phyloP scores from a whole-genome alignment of 2,113 vertebrate genomes.

The Zosterops borbonicus region DNA sequence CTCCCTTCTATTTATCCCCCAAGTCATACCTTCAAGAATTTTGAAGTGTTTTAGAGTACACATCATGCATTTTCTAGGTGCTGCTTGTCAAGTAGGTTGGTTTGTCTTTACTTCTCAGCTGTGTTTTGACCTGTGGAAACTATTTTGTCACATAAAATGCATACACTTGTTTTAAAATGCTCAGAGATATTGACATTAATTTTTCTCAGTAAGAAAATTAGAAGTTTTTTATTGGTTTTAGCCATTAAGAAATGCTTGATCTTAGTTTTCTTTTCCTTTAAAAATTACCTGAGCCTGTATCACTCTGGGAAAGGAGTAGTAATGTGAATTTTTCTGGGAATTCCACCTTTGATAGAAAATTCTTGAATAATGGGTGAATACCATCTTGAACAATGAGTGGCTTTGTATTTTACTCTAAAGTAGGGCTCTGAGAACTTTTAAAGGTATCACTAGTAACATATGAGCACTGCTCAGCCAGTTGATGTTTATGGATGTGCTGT shows the following conservation, averaged over 20 bases:
- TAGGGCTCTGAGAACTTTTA: background rate
- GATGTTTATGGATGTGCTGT: background rate
- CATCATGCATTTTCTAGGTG: background rate
- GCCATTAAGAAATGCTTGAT: background rate
- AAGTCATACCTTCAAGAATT: background rate
- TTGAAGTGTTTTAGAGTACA: background rate
- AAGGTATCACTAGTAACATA: background rate
- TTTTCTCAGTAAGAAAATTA: background rate
- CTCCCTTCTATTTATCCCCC: background rate
- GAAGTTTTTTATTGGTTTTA: background rate
- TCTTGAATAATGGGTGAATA: background rate
- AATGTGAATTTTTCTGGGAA: background rate
- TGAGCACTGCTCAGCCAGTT: background rate
- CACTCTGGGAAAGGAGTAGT: background rate
- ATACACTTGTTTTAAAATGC: background rate
- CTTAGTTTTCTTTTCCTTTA: background rate
- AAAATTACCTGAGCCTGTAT: background rate
- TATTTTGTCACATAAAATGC: background rate
- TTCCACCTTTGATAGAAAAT: background rate
- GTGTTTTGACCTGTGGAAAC: background rate
- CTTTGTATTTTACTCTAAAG: background rate
- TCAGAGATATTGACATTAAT: background rate
- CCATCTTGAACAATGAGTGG: background rate
- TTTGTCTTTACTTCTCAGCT: background rate
- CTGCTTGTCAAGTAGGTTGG: background rate